Percentiles rank a stretch among this genome's conserved stretches.
phyloP scores from a whole-genome alignment of 2,797 vertebrate species.

The Hoplostethus mediterraneus region DNA sequence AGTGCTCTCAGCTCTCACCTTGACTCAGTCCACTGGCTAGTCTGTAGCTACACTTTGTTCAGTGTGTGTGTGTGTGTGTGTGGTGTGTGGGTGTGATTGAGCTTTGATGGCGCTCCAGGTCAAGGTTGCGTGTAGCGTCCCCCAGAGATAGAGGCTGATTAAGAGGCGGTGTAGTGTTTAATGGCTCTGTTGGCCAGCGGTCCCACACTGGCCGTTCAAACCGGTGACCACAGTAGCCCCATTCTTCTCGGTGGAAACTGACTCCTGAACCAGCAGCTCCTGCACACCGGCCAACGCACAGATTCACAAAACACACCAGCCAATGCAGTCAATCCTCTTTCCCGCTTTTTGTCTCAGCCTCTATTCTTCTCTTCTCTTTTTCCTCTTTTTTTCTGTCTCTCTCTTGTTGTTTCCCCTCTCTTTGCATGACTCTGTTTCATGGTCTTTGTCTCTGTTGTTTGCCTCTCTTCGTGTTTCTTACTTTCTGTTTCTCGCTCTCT shows the following conservation, averaged over 20 bases:
- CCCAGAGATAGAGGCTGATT: constrained; percentile 63
- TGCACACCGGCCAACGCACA: background rate
- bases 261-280: constrained; percentile 20
- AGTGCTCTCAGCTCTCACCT: constrained; percentile 33
- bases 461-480: background rate
- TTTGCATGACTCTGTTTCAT: constrained; percentile 11
- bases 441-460: background rate
- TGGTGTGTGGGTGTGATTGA: constrained; percentile 1
- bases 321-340: constrained; percentile 20
- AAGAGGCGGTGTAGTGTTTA: constrained; percentile 72
- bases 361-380: background rate
- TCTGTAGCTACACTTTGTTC: constrained; percentile 27
- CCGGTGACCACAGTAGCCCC: constrained; percentile 26
- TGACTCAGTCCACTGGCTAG: constrained; percentile 31
- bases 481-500: background rate
- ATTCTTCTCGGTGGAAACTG: constrained; percentile 26
- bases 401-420: constrained; percentile 9
- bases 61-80: constrained; percentile 3
- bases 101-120: constrained; percentile 41
- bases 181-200: constrained; percentile 55
- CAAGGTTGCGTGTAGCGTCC: constrained; percentile 63
- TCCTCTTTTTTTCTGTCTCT: background rate
- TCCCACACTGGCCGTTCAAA: constrained; percentile 33
- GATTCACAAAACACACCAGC: constrained; percentile 34
- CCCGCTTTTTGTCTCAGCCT: constrained; percentile 29